phyloP scores from a whole-genome alignment of 2,113 vertebrate species.

The Paralichthys olivaceus region DNA sequence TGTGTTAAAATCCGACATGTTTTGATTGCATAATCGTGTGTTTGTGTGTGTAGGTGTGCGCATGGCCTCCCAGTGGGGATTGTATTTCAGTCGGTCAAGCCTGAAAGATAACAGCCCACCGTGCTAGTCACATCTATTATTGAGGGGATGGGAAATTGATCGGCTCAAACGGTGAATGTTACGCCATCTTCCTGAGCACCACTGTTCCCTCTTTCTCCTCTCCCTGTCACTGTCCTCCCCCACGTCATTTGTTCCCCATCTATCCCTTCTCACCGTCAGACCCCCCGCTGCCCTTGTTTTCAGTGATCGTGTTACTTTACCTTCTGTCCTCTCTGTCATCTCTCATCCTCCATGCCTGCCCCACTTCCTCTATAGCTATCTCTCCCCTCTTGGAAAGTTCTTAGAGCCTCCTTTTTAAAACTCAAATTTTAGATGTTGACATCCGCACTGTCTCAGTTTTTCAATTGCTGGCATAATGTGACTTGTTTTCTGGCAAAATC shows the following conservation, averaged over 20 bases:
- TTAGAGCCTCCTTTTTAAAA: not conserved
- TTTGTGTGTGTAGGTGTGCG: slow-evolving; percentile 5
- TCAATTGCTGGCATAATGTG: slow-evolving; percentile 37
- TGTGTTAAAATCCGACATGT: slow-evolving; percentile 27
- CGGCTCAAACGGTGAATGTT: slow-evolving; percentile 66
- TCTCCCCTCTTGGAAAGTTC: not conserved
- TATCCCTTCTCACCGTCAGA: slow-evolving; percentile 2
- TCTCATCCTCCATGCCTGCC: not conserved
- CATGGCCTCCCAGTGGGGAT: slow-evolving; percentile 60
- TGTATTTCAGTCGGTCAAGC: slow-evolving; percentile 71
- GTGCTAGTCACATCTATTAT: slow-evolving; percentile 81
- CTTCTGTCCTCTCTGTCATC: slow-evolving; percentile 16
- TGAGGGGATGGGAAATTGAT: slow-evolving; percentile 78
- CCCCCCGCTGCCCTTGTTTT: slow-evolving; percentile 39
- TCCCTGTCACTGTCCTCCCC: slow-evolving; percentile 21
- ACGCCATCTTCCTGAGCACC: slow-evolving; percentile 49
- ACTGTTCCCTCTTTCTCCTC: slow-evolving; percentile 34
- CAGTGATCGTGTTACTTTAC: slow-evolving; percentile 27
- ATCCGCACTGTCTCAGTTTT: slow-evolving; percentile 7
- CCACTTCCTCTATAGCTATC: not conserved
- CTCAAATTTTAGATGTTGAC: slow-evolving; percentile 18
- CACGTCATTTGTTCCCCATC: slow-evolving; percentile 41
- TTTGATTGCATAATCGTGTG: not conserved
- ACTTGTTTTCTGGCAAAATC: slow-evolving; percentile 52
- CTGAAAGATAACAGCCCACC: slow-evolving; percentile 74